These are phyloP conservation scores for Sthenelais limicola DNA, from an alignment of 2,888 invertebrate genomes.

Conservation along the genomic window DNA sequence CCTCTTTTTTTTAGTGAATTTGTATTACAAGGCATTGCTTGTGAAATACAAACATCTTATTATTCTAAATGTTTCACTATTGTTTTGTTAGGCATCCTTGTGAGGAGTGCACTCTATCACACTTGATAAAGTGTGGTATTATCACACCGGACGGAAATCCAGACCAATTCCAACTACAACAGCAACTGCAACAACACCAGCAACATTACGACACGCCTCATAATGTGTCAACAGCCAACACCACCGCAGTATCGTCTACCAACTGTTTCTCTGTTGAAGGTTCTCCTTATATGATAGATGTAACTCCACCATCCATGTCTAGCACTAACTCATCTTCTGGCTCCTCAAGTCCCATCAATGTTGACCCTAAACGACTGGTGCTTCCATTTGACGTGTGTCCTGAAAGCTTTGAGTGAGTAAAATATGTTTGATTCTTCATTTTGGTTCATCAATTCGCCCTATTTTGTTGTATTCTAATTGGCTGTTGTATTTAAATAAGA, in stretches of 20 bases:
- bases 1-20: no score
- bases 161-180: conserved; percentile 51
- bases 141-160: conserved; percentile 65
- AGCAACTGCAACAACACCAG: conserved; percentile 61
- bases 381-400: conserved; percentile 53
- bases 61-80: neutral
- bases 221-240: neutral
- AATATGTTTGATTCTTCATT: no score
- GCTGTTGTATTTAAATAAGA: no score
- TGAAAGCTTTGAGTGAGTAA: conserved; percentile 38
- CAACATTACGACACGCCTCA: conserved; percentile 54
- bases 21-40: no score
- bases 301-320: conserved; percentile 70
- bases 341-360: conserved; percentile 67
- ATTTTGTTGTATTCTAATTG: no score
- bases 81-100: conserved; percentile 69
- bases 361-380: conserved; percentile 58
- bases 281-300: conserved; percentile 66
- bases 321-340: conserved; percentile 69
- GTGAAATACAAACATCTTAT: neutral
- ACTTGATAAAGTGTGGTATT: conserved; percentile 72
- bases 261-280: conserved; percentile 57
- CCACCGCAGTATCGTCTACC: neutral
- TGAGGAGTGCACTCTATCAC: conserved; percentile 72
- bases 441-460: neutral